Evolutionary conservation across 2,113 vertebrate genomes (phyloP).

Genomic region (Etia nguti): DNA sequence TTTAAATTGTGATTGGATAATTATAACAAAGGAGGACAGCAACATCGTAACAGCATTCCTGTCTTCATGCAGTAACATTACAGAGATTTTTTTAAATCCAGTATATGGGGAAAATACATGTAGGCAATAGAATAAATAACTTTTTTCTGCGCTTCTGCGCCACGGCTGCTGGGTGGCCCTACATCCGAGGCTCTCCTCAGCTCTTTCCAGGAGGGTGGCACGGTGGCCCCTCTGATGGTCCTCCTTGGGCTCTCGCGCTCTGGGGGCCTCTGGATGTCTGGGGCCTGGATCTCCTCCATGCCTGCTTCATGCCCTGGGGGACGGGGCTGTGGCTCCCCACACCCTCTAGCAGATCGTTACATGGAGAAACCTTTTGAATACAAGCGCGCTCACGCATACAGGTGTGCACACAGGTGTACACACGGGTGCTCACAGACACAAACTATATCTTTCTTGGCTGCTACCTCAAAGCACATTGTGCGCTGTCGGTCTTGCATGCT

Average conservation of each 20-base stretch:
- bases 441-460: background rate
- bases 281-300: background rate
- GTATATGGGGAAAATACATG: background rate
- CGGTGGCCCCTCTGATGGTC: background rate
- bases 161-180: background rate
- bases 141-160: background rate
- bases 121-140: background rate
- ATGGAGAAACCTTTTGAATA: background rate
- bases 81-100: conserved; percentile 1
- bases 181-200: too few relatives aligned
- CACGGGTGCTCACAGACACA: background rate
- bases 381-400: background rate
- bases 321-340: background rate
- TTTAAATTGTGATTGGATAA: background rate
- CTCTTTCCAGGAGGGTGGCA: too few relatives aligned
- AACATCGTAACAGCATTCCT: background rate
- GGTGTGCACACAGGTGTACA: background rate
- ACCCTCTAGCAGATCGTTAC: background rate
- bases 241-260: background rate
- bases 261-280: background rate
- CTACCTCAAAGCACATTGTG: background rate
- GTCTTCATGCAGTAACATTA: conserved; percentile 7
- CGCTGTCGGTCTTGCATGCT: background rate
- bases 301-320: background rate
- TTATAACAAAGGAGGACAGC: background rate